Percentiles rank a stretch among this genome's conserved stretches.
Evolutionary conservation across 2,888 invertebrate genomes (phyloP).

Genomic region (Chalcis sispes): DNA sequence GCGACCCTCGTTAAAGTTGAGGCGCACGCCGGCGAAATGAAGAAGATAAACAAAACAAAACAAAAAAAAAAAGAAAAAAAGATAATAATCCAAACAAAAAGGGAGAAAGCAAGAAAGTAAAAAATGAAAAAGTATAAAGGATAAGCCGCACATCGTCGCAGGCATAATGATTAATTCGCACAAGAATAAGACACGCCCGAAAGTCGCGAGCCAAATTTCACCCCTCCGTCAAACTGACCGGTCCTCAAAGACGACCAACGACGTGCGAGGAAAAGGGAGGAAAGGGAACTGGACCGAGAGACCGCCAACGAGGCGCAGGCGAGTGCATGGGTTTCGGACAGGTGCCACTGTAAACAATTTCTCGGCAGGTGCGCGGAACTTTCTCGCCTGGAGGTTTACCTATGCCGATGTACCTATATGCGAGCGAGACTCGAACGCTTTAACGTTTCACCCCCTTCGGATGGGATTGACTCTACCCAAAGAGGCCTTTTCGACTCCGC

Average conservation of each 20-base stretch:
- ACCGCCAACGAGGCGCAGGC: neutral
- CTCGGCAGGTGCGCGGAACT: constrained; percentile 14
- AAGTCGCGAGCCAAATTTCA: too few species aligned
- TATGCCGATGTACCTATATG: neutral
- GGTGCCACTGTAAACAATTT: constrained; percentile 18
- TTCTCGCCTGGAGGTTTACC: neutral
- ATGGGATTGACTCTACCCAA: constrained; percentile 1
- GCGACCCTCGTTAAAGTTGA: neutral
- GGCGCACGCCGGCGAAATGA: neutral
- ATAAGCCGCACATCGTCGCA: too few species aligned
- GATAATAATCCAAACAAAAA: too few species aligned
- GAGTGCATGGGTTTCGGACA: too few species aligned
- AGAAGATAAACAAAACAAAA: neutral
- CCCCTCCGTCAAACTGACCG: too few species aligned
- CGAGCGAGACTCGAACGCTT: neutral
- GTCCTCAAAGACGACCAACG: too few species aligned
- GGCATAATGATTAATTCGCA: too few species aligned
- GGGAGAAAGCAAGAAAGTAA: too few species aligned
- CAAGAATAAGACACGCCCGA: neutral
- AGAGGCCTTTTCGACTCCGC: neutral
- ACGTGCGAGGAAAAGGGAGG: neutral
- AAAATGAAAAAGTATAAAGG: too few species aligned
- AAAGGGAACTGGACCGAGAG: neutral
- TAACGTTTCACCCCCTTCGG: constrained; percentile 6
- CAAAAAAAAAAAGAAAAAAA: too few species aligned